Evolutionary conservation across 1,140 invertebrate species (phyloP), one percentile per base, ranked within the genome.

Genomic region (Drosophila malerkotliana): DNA sequence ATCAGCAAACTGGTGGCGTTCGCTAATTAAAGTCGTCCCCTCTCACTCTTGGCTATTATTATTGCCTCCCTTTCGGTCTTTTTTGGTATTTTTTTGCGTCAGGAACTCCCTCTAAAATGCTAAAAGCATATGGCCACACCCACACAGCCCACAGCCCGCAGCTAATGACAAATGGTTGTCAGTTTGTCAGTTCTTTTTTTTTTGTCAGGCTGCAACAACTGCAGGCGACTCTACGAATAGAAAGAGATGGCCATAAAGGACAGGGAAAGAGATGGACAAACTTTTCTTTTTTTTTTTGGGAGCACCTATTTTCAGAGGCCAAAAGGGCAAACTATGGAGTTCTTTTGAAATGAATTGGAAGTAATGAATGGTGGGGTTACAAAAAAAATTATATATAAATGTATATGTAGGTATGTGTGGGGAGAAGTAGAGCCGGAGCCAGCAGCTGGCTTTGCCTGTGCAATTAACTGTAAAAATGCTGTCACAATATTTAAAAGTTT

Each of bases 401-500:
- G 7, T 21, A 21, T 21, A 21, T 21, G 21, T 21, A 2, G 12
- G 32, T 1, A 7, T 5, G 26, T 6, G 26, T 28, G 26, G 26
- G 26, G 37, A 7, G 7, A 4, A 28, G 1, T 47, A 7, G 52
- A 15, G 63, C 52, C 67, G 3, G 52, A 15, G 63, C 52, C 67
- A 71, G 53, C 64, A 63, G 67, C 49, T 69, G 71, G 48, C 47
- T 58, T 62, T 34, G 56, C 73, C 39, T 75, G 78, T 76, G 82
- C 77, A 87, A 87, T 87, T 87, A 87, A 87, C 82, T 87, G 82
- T 81, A 66, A 87, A 87, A 87, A 81, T 69, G 82, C 82, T 87
- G 82, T 87, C 82, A 87, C 82, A 87, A 88, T 88, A 83, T 89
- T 88, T 83, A 79, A 83, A 88, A 88, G 62, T 88, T 83, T 88